phyloP scores from a whole-genome alignment of 37 sponge, comb jelly and placozoan species.

The Diacarnus erythraeanus region DNA sequence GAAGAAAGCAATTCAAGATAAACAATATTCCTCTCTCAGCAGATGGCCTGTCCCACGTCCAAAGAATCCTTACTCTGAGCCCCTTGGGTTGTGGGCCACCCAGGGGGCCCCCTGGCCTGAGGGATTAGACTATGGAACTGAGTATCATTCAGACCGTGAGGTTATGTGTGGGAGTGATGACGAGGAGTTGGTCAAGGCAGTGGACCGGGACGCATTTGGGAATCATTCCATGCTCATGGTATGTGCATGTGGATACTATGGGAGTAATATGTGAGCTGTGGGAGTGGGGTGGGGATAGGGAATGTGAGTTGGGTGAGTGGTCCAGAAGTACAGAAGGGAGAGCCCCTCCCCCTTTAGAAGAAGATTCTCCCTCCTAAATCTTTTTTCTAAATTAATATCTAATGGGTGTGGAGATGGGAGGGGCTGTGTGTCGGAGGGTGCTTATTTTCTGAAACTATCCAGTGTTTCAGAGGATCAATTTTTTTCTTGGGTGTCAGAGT shows the following conservation, averaged over 20 bases:
- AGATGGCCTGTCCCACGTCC: background rate
- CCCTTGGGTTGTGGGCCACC: background rate
- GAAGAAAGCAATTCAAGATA: constrained; percentile 3
- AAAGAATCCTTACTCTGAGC: background rate
- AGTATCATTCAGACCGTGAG: background rate
- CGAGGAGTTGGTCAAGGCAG: background rate
- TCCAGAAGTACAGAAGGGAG: too few species aligned
- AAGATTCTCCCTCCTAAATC: too few species aligned
- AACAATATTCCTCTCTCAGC: background rate
- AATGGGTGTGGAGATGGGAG: too few species aligned
- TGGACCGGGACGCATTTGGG: background rate
- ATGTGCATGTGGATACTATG: background rate
- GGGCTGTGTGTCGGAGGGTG: too few species aligned
- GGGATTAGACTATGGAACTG: background rate
- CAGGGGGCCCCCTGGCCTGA: background rate
- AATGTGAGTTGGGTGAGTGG: too few species aligned
- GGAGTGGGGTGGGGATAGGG: too few species aligned
- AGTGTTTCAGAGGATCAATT: too few species aligned
- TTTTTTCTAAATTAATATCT: too few species aligned
- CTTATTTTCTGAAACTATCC: too few species aligned
- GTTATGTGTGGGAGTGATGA: background rate
- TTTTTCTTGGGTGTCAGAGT: too few species aligned
- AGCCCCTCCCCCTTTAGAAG: too few species aligned
- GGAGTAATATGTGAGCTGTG: too few species aligned
- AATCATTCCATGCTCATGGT: constrained; percentile 7